A percentile compares a stretch with the other conserved stretches of the same genome.
phyloP scores from a whole-genome alignment of 2,113 vertebrate species.

The Halcyon malimbica region DNA sequence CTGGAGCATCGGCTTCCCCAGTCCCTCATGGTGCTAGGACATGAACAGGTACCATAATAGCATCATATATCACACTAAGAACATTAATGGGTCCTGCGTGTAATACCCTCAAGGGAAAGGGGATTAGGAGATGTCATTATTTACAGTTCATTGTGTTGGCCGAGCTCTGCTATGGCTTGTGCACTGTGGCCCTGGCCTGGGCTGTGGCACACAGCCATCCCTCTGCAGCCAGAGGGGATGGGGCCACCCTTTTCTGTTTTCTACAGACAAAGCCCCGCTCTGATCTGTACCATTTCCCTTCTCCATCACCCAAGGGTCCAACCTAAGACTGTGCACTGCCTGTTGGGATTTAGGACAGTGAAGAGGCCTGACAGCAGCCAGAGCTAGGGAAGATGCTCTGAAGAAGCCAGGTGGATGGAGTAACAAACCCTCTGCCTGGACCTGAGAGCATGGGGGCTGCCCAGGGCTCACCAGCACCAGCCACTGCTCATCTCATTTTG shows the following conservation, averaged over 20 bases:
- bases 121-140: neutral
- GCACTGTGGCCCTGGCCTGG: accelerated
- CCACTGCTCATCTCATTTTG: neutral
- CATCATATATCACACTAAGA: neutral
- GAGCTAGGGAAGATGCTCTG: neutral
- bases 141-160: neutral
- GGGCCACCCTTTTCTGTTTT: neutral
- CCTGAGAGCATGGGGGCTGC: accelerated
- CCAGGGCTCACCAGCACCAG: neutral
- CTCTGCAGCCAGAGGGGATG: accelerated
- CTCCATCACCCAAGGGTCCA: neutral
- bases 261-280: neutral
- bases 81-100: neutral
- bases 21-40: accelerated
- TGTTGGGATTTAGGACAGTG: neutral
- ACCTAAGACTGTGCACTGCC: too few species aligned
- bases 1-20: accelerated
- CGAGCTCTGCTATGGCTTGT: neutral
- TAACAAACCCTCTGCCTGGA: accelerated
- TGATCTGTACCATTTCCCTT: neutral
- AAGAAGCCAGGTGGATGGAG: neutral
- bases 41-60: too few species aligned
- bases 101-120: neutral
- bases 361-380: neutral
- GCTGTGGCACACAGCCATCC: neutral